Percentiles rank a stretch among this genome's conserved stretches.
Evolutionary conservation across 2,888 invertebrate genomes (phyloP).

Genomic region (Lymantria dispar): DNA sequence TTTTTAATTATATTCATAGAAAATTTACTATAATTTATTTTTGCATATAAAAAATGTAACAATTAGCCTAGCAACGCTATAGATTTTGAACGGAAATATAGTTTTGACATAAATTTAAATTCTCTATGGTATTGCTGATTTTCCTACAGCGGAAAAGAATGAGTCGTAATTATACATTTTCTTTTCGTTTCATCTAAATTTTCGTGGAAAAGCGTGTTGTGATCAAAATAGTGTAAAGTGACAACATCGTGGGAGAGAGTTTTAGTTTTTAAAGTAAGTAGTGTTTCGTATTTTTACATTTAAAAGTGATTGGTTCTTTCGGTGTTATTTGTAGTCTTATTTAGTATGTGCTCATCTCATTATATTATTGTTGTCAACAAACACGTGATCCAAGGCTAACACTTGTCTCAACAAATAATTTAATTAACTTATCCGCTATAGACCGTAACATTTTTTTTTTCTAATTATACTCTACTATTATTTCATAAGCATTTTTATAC

Average conservation of each 20-base stretch:
- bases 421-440: slow-evolving; percentile 27
- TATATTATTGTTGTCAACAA: slow-evolving; percentile 55
- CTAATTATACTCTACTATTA: neutral
- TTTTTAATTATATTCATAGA: neutral
- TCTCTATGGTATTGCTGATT: slow-evolving; percentile 3
- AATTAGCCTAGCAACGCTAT: neutral
- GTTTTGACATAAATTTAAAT: neutral
- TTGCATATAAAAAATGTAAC: neutral
- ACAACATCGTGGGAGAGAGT: slow-evolving; percentile 11
- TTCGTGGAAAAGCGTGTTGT: slow-evolving; percentile 32
- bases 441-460: slow-evolving; percentile 7
- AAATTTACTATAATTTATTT: neutral
- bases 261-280: slow-evolving; percentile 25
- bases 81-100: slow-evolving; percentile 4
- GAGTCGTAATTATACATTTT: slow-evolving; percentile 57
- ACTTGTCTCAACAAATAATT: slow-evolving; percentile 35
- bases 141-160: slow-evolving; percentile 27
- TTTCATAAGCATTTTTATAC: slow-evolving; percentile 3
- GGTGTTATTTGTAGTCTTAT: slow-evolving; percentile 29
- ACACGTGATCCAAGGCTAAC: slow-evolving; percentile 63
- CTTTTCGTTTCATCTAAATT: slow-evolving; percentile 36
- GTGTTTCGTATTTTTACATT: slow-evolving; percentile 4
- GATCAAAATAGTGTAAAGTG: slow-evolving; percentile 14
- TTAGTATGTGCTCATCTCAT: slow-evolving; percentile 42
- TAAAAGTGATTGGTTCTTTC: slow-evolving; percentile 7